Evolutionary conservation across 2,113 vertebrate species (phyloP).

Genomic region (Poeciliopsis retropinna): DNA sequence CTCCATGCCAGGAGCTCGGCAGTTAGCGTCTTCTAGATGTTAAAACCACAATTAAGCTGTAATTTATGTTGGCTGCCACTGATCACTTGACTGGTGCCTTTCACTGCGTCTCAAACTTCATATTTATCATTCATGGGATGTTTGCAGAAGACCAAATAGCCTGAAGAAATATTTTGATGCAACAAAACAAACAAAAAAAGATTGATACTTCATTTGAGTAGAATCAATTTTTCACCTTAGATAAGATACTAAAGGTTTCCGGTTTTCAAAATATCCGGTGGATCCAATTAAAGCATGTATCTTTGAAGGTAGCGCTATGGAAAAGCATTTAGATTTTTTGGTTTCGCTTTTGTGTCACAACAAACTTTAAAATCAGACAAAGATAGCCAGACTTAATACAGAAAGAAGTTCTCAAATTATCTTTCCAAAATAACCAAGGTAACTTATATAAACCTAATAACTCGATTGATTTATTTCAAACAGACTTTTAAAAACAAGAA

Average conservation of each 20-base stretch:
- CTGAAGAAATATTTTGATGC: neutral
- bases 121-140: neutral
- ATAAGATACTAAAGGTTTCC: neutral
- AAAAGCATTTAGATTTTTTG: neutral
- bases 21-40: neutral
- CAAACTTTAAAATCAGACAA: too few relatives aligned
- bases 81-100: neutral
- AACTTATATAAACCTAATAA: too few relatives aligned
- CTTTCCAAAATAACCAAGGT: too few relatives aligned
- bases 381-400: too few relatives aligned
- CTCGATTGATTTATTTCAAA: too few relatives aligned
- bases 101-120: neutral
- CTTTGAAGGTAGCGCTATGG: neutral
- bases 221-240: neutral
- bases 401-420: too few relatives aligned
- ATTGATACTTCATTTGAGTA: neutral
- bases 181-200: neutral
- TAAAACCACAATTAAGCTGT: conserved; percentile 1
- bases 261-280: neutral
- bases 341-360: too few relatives aligned
- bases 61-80: neutral
- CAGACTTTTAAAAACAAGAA: too few relatives aligned
- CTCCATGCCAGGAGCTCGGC: conserved; percentile 5
- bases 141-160: neutral
- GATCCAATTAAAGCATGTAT: neutral